These are phyloP conservation scores for Cyanocitta stelleri DNA, from an alignment of 2,113 vertebrate species.

Conservation along the genomic window DNA sequence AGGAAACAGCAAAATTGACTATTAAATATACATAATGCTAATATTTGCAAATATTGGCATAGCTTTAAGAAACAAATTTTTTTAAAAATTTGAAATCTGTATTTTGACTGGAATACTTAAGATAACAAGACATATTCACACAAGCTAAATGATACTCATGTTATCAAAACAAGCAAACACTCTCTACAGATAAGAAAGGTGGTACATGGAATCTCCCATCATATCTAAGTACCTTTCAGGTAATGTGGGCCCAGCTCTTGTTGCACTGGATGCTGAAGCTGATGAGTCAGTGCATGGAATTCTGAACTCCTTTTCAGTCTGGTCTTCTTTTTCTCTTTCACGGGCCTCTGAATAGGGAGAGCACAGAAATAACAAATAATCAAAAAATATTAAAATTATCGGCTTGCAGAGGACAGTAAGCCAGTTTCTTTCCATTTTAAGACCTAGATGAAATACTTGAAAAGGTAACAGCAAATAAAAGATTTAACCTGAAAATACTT, in stretches of 20 bases:
- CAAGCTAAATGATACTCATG: neutral
- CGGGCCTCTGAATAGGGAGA: slow-evolving; percentile 65
- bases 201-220: neutral
- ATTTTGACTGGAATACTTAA: neutral
- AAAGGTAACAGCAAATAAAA: neutral
- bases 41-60: neutral
- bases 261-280: slow-evolving; percentile 41
- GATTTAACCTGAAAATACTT: neutral
- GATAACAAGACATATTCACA: neutral
- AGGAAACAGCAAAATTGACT: neutral
- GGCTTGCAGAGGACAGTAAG: neutral
- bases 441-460: neutral
- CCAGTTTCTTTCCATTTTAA: neutral
- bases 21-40: neutral
- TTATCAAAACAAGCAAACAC: neutral
- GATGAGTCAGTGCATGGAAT: neutral
- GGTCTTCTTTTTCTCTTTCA: slow-evolving; percentile 70
- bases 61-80: neutral
- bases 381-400: neutral
- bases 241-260: neutral
- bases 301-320: slow-evolving; percentile 59
- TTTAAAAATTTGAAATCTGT: neutral
- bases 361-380: neutral
- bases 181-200: neutral
- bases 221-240: slow-evolving; percentile 58